A percentile compares a stretch with the other conserved stretches of the same genome.
Evolutionary conservation across 2,113 vertebrate genomes (phyloP).

Genomic region (Onychorhynchus coronatus): DNA sequence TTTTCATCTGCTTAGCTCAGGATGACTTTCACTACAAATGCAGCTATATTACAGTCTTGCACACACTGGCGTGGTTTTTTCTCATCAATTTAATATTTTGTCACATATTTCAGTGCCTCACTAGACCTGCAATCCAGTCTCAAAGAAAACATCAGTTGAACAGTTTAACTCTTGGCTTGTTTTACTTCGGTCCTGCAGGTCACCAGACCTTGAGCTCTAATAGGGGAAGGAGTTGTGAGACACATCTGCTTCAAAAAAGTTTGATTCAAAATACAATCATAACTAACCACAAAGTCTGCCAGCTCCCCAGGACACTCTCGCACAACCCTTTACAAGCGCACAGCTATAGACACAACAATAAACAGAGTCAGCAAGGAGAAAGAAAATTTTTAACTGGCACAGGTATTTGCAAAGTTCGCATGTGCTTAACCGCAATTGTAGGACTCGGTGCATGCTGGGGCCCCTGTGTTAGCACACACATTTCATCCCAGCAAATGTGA

Average conservation of each 20-base stretch:
- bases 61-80: background rate
- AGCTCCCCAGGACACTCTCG: background rate
- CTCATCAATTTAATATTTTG: background rate
- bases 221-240: background rate
- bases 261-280: background rate
- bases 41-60: background rate
- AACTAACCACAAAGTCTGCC: background rate
- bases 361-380: background rate
- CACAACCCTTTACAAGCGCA: background rate
- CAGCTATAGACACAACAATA: background rate
- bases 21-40: background rate
- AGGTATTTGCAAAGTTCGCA: fast-evolving
- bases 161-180: background rate
- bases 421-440: background rate
- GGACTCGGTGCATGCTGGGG: background rate
- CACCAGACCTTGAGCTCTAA: background rate
- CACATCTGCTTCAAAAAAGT: background rate
- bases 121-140: background rate
- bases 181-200: background rate
- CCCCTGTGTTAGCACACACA: background rate
- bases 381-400: background rate
- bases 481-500: background rate
- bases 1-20: background rate
- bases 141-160: background rate
- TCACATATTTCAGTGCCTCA: background rate